These are phyloP conservation scores for Meiosimyza platycephala DNA, from an alignment of 2,888 invertebrate genomes.

Conservation along the genomic window DNA sequence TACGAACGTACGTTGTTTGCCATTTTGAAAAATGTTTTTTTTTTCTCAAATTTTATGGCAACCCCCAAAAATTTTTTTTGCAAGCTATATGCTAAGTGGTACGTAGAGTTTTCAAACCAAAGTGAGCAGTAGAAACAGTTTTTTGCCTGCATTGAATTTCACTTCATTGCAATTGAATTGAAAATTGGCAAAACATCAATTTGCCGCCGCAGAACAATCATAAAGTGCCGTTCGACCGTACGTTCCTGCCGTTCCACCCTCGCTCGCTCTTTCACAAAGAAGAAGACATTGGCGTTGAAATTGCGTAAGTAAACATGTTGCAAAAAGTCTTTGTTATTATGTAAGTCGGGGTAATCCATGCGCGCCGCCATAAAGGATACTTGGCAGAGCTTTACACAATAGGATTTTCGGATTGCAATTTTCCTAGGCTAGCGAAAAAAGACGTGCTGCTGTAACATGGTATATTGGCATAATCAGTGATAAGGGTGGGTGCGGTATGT, in stretches of 20 bases:
- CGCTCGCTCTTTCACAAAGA: constrained; percentile 40
- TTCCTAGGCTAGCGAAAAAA: constrained; percentile 44
- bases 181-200: constrained; percentile 67
- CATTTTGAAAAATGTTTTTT: constrained; percentile 31
- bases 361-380: constrained; percentile 50
- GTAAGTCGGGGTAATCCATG: constrained; percentile 25
- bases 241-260: background rate
- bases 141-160: constrained; percentile 39
- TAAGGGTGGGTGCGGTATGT: background rate
- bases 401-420: constrained; percentile 64
- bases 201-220: constrained; percentile 66
- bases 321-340: constrained; percentile 45
- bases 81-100: background rate
- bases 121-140: constrained; percentile 2
- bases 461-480: too few species aligned
- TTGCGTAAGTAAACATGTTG: constrained; percentile 58
- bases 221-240: constrained; percentile 56
- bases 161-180: constrained; percentile 64
- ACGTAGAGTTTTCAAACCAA: constrained; percentile 36
- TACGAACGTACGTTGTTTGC: constrained; percentile 15
- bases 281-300: constrained; percentile 46
- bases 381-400: constrained; percentile 64
- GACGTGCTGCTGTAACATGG: constrained; percentile 33
- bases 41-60: constrained; percentile 30
- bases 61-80: background rate